Percentiles rank a stretch among this genome's conserved stretches.
These are phyloP conservation scores for Pygmarrhopalites habei DNA, from an alignment of 1,140 invertebrate genomes.

Conservation along the genomic window DNA sequence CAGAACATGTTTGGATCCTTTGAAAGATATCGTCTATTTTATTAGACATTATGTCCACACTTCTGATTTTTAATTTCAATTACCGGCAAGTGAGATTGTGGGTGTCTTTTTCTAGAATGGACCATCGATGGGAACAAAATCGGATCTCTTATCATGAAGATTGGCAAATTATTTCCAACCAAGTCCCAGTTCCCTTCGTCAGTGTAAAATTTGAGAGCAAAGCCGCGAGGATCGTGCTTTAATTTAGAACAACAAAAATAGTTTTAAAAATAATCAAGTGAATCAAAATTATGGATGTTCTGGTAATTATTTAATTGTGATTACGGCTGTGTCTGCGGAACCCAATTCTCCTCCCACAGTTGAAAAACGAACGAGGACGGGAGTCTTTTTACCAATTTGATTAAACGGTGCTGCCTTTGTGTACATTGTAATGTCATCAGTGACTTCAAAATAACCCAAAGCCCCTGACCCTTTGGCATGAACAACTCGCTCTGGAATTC, in stretches of 20 bases:
- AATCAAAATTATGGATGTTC: no score
- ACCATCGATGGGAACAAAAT: constrained; percentile 47
- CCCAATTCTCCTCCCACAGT: constrained; percentile 21
- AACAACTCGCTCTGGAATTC: no score
- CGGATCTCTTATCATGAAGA: no score
- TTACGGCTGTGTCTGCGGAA: constrained; percentile 19
- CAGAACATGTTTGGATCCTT: constrained; percentile 51
- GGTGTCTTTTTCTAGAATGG: constrained; percentile 51
- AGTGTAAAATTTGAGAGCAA: constrained; percentile 67
- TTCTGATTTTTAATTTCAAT: no score
- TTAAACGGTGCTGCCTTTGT: constrained; percentile 54
- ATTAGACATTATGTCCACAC: not conserved
- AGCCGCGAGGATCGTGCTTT: constrained; percentile 57
- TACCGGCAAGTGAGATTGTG: constrained; percentile 77
- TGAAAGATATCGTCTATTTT: constrained; percentile 49
- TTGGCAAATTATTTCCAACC: constrained; percentile 54
- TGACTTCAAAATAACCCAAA: constrained; percentile 93
- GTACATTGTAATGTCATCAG: constrained; percentile 80
- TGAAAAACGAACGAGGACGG: constrained; percentile 9
- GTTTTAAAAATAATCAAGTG: no score
- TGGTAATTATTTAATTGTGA: no score
- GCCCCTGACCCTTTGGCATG: constrained; percentile 80
- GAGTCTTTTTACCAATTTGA: constrained; percentile 17
- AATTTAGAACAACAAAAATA: no score
- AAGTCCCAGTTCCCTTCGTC: constrained; percentile 57